Evolutionary conservation across 1,140 invertebrate species (phyloP).

Genomic region (Ganaspis sp.): DNA sequence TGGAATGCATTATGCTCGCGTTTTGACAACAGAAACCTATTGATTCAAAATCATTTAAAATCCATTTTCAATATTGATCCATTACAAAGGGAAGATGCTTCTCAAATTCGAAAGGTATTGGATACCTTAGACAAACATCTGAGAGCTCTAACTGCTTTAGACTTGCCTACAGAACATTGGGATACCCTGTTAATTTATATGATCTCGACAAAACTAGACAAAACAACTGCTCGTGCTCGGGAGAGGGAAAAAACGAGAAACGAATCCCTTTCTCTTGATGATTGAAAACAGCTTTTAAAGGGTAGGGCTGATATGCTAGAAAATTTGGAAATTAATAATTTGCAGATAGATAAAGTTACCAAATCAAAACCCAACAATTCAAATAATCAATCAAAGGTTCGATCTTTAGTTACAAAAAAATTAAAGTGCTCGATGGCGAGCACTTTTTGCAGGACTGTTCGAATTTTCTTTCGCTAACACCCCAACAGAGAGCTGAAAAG

Average conservation of each 20-base stretch:
- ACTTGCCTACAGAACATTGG: constrained; percentile 30
- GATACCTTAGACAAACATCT: constrained; percentile 30
- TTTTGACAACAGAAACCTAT: constrained; percentile 36
- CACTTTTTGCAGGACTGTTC: constrained; percentile 35
- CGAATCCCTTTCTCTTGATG: not conserved
- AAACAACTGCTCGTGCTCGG: constrained; percentile 5
- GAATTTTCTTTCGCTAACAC: too few relatives aligned
- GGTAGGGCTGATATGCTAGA: constrained; percentile 32
- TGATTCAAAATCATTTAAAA: constrained; percentile 35
- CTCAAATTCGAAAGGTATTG: constrained; percentile 29
- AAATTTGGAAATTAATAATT: not conserved
- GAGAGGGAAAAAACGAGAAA: constrained; percentile 33
- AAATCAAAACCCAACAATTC: not conserved
- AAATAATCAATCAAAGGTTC: not conserved
- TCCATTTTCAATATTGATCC: not conserved
- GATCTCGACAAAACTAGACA: constrained; percentile 36
- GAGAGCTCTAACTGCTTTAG: constrained; percentile 12
- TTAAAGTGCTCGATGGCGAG: not conserved
- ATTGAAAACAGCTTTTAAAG: constrained; percentile 33
- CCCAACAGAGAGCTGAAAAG: too few relatives aligned
- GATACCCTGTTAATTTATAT: constrained; percentile 39
- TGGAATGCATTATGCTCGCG: constrained; percentile 30
- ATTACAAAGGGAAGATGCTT: constrained; percentile 13
- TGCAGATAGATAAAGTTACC: not conserved
- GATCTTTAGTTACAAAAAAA: not conserved